Percentiles rank a stretch among this genome's conserved stretches.
These are phyloP conservation scores for Branchinecta lindahli DNA, from an alignment of 1,140 invertebrate species.

Conservation along the genomic window DNA sequence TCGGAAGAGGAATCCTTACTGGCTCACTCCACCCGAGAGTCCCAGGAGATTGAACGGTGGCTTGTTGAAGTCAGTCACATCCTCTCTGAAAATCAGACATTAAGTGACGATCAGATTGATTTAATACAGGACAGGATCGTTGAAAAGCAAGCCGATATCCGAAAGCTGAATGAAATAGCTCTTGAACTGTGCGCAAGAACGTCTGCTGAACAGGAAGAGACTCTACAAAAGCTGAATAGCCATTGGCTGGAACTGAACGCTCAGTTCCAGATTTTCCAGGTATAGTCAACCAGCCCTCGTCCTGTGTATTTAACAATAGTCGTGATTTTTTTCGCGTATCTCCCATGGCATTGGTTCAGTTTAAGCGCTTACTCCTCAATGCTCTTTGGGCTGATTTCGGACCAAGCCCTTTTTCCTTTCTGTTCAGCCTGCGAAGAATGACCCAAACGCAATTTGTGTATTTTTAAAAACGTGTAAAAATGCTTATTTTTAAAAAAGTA, in stretches of 20 bases:
- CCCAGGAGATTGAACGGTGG: background rate
- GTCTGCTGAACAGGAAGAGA: slow-evolving; percentile 32
- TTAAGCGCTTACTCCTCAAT: too few relatives aligned
- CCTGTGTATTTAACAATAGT: too few relatives aligned
- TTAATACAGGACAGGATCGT: slow-evolving; percentile 32
- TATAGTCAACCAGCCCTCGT: background rate
- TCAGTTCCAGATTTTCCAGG: slow-evolving; percentile 22
- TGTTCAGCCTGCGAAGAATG: too few relatives aligned
- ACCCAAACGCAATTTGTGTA: too few relatives aligned
- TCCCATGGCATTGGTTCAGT: too few relatives aligned
- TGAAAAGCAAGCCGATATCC: slow-evolving; percentile 33
- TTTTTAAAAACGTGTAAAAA: too few relatives aligned
- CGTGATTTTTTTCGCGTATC: too few relatives aligned
- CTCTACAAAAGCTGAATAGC: slow-evolving; percentile 31
- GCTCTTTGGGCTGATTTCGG: too few relatives aligned
- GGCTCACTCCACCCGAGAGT: background rate
- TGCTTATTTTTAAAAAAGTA: too few relatives aligned
- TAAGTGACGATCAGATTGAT: slow-evolving; percentile 32
- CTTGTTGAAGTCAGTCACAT: background rate
- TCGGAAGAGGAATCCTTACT: background rate
- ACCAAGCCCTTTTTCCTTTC: too few relatives aligned
- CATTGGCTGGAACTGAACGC: slow-evolving; percentile 35
- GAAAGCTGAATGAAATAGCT: slow-evolving; percentile 35
- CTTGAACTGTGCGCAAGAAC: slow-evolving; percentile 26
- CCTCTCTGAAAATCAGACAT: background rate